Evolutionary conservation across 2,113 vertebrate species (phyloP).

Genomic region (Ahaetulla prasina): DNA sequence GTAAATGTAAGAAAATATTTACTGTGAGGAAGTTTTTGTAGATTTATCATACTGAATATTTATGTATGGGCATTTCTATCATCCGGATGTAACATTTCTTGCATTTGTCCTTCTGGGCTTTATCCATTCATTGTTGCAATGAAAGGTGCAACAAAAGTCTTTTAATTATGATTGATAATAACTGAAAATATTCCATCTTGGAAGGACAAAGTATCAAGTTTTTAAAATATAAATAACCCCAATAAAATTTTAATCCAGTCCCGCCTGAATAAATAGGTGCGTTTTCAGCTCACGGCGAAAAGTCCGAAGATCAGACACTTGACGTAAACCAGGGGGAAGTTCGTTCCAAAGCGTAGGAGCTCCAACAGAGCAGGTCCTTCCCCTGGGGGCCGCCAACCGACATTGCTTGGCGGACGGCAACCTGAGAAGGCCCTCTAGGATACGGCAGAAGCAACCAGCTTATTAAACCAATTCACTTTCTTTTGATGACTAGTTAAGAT

Average conservation of each 20-base stretch:
- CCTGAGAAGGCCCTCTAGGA: too few relatives aligned
- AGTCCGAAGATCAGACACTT: too few relatives aligned
- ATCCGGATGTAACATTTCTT: background rate
- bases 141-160: background rate
- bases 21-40: background rate
- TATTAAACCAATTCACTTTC: background rate
- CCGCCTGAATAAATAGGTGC: too few relatives aligned
- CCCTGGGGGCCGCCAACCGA: too few relatives aligned
- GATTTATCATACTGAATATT: background rate
- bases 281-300: too few relatives aligned
- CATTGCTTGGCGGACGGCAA: too few relatives aligned
- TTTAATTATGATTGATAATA: background rate
- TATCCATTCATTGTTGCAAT: background rate
- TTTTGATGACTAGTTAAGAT: background rate
- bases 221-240: too few relatives aligned
- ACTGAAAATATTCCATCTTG: background rate
- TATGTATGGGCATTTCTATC: background rate
- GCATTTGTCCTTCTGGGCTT: background rate
- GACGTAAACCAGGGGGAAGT: too few relatives aligned
- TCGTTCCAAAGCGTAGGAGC: too few relatives aligned
- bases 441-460: background rate
- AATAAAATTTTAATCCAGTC: too few relatives aligned
- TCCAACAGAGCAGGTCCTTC: too few relatives aligned
- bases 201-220: background rate
- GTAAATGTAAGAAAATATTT: background rate